phyloP scores from a whole-genome alignment of 1,140 invertebrate species.

The Drosophila albomicans region DNA sequence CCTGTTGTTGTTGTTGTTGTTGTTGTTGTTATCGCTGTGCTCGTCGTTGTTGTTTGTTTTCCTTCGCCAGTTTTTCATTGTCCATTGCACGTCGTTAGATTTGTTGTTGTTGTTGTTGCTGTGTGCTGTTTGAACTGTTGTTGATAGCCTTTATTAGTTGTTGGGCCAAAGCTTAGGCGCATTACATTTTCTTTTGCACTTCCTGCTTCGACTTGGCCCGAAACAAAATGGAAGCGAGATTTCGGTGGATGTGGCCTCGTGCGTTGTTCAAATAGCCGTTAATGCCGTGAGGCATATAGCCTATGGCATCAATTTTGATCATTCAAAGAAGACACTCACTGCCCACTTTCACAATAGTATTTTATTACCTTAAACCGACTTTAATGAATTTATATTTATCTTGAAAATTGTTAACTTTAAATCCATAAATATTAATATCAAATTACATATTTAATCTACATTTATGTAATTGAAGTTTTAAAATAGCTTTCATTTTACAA shows the following conservation, averaged over 20 bases:
- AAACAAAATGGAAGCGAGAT: constrained; percentile 17
- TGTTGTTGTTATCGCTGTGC: constrained; percentile 17
- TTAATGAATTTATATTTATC: no score
- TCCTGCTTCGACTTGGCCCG: constrained; percentile 40
- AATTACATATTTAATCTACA: no score
- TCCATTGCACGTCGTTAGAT: constrained; percentile 51
- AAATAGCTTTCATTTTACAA: no score
- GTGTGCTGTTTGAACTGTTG: constrained; percentile 78
- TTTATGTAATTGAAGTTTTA: no score
- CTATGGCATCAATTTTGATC: background rate
- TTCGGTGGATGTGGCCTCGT: constrained; percentile 34
- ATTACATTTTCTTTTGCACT: constrained; percentile 62
- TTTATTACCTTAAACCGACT: no score
- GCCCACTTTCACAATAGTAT: no score
- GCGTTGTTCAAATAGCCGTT: constrained; percentile 57
- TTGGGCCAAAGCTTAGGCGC: constrained; percentile 77
- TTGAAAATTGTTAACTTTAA: no score
- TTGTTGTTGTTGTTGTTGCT: constrained; percentile 29
- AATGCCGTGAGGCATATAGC: background rate
- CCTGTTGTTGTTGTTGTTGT: constrained; percentile 37
- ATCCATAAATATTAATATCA: no score
- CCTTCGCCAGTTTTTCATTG: constrained; percentile 56
- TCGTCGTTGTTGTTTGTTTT: constrained; percentile 34
- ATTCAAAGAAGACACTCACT: no score
- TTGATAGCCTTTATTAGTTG: constrained; percentile 83